Evolutionary conservation across 2,797 vertebrate genomes (phyloP), one percentile per base, ranked within the genome.

Genomic region (Adelosebastes latens): DNA sequence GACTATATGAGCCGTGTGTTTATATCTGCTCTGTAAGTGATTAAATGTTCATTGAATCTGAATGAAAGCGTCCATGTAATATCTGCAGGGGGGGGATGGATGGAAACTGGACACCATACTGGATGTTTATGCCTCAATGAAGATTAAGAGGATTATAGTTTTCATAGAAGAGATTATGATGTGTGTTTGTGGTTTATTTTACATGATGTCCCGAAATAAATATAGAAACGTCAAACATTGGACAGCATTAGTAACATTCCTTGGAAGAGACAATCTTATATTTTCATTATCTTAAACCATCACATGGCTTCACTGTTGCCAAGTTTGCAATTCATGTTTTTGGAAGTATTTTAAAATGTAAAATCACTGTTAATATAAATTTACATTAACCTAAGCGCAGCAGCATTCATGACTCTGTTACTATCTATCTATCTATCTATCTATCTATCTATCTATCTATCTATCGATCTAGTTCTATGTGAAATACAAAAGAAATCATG

Each of bases 111-210:
- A 79, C 83, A 74, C 75, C 79, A 86, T 73, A 72, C 78, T 88
- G 79, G 71, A 77, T 80, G 75, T 86, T 83, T 68, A 80, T 60
- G 84, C 64, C 53, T 90, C 42, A 25, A 64, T 91, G 75, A 66
- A 86, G 82, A 93, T 92, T 87, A 86, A 82, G 46, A 79, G 89
- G 89, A 89, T 94, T 90, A 92, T 16, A 72, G 29, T 71, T 83
- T 76, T 71, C 53, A 80, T 60, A 76, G 59, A 32, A 58, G 68
- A 86, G 79, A 88, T 89, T 86, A 90, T 65, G 56, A 72, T 82
- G 58, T 67, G 70, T 65, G 22, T 80, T 78, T 39, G 27, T 42
- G 39, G 55, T 67, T 63, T 81, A 81, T 77, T 83, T 83, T 53
- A 73, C 60, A 72, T 70, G 14, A 66, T 71, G 3, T 71, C 72